Evolutionary conservation across 2,113 vertebrate genomes (phyloP).

Genomic region (Phaethornis superciliosus): DNA sequence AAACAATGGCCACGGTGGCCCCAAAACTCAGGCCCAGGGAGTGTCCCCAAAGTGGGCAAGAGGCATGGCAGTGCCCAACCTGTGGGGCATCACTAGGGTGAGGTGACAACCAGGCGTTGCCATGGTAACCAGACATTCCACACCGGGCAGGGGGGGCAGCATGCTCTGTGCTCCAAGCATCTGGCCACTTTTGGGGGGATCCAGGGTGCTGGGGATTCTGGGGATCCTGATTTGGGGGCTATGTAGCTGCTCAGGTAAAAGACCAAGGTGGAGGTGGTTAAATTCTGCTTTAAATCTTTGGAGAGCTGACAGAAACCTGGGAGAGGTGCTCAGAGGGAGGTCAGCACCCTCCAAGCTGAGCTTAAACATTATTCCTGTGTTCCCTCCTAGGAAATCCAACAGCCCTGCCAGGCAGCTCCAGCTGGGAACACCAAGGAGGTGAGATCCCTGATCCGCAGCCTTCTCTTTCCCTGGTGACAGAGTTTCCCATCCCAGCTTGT

Average conservation of each 20-base stretch:
- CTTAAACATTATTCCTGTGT: not conserved
- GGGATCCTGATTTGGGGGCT: not conserved
- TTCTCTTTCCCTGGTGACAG: not conserved
- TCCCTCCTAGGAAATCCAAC: not conserved
- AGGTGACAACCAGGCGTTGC: too few relatives aligned
- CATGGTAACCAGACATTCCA: not conserved
- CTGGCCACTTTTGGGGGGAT: too few relatives aligned
- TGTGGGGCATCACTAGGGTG: not conserved
- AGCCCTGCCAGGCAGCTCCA: not conserved
- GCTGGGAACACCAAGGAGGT: not conserved
- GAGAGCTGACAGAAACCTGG: not conserved
- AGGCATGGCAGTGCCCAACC: not conserved
- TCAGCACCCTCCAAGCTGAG: not conserved
- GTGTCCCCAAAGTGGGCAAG: not conserved
- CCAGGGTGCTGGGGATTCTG: not conserved
- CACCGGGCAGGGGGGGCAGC: not conserved
- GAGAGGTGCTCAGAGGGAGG: not conserved
- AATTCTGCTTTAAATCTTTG: not conserved
- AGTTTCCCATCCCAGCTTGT: not conserved
- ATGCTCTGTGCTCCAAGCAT: not conserved
- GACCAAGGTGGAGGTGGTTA: not conserved
- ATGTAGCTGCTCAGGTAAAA: not conserved
- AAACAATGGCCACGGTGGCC: not conserved
- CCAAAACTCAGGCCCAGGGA: not conserved
- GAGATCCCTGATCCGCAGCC: not conserved